Percentiles rank a stretch among this genome's conserved stretches.
phyloP scores from a whole-genome alignment of 2,888 invertebrate species.

The Notodonta ziczac region DNA sequence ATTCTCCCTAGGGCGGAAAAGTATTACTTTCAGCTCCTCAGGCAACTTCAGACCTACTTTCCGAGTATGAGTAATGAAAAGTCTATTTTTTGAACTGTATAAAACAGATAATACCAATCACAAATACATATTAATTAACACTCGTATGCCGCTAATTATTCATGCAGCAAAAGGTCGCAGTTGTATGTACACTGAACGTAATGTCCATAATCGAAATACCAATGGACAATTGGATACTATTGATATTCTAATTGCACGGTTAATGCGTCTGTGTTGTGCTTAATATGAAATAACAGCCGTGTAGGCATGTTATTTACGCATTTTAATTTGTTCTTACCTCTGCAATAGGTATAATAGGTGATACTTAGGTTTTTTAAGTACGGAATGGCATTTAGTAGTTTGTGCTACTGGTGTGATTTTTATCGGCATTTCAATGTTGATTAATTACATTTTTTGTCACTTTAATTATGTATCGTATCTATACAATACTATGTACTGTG shows the following conservation, averaged over 20 bases:
- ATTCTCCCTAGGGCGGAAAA: too few species aligned
- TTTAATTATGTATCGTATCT: too few species aligned
- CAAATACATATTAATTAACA: slow-evolving; percentile 3
- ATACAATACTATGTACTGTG: too few species aligned
- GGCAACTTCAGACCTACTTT: too few species aligned
- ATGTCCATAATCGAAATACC: slow-evolving; percentile 41
- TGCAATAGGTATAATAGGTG: too few species aligned
- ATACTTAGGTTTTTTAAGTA: too few species aligned
- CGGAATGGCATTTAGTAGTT: too few species aligned
- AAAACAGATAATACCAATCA: neutral
- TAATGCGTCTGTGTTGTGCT: slow-evolving; percentile 7
- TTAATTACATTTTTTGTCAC: too few species aligned
- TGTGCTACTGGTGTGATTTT: too few species aligned
- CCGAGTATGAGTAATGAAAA: too few species aligned
- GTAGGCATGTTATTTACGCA: neutral
- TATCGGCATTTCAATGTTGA: too few species aligned
- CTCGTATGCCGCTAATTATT: slow-evolving; percentile 14
- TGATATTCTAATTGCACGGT: slow-evolving; percentile 44
- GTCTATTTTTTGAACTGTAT: neutral
- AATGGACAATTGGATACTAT: slow-evolving; percentile 43
- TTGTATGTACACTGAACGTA: slow-evolving; percentile 24
- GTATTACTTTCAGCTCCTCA: too few species aligned
- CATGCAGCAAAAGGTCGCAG: slow-evolving; percentile 34
- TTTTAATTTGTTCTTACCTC: neutral
- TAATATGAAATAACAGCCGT: slow-evolving; percentile 1